Base-by-base conservation (phyloP, 2,113 vertebrate genomes). In the Ariopsis seemanni region DNA sequence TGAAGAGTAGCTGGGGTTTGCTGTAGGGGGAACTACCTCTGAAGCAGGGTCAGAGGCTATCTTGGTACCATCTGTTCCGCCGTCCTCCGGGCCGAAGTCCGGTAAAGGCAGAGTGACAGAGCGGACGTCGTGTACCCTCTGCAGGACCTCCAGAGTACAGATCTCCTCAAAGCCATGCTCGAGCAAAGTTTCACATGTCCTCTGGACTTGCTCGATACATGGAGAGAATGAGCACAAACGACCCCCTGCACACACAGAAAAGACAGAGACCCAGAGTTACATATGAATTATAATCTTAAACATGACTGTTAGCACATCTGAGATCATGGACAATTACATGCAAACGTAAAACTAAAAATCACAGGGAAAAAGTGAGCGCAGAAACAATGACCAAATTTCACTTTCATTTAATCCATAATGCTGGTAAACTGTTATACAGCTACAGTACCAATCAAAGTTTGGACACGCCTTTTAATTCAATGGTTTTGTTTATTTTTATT, bases 201-300 rank as follows among this genome's bases (percentile, higher is more conserved):
- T 95, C 90, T 99, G 98, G 2, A 99, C 98, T 94, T 99, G 98
- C 93, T 99, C 98, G 0, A 99, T 98, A 90, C 98, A 99, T 0
- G 98, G 98, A 0, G 98, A 99, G 93, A 99, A 99, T 62, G 98
- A 99, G 72, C 97, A 99, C 88, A 99, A 89, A 72, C 97, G 97
- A 2, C 98, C 98, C 57, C 98, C 98, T 99, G 94, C 0, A 90
- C 50, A 25, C 18, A 55, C 1, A 84, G 30, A 30, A 88, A 27
- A 80, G n/a, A 77, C 22, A 48, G 5, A 22, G 14, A 75, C 8
- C 20, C 62, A n/a, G 57, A 79, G 42, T 52, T 50, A 25, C 0
- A 2, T 52, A 52, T 77, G 10, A 11, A 55, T 27, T 55, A 55
- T 79, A 77, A 85, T 2, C 25, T 53, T 2, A 17, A 58, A 85